Evolutionary conservation across 2,113 vertebrate genomes (phyloP).

Genomic region (Anas platyrhynchos): DNA sequence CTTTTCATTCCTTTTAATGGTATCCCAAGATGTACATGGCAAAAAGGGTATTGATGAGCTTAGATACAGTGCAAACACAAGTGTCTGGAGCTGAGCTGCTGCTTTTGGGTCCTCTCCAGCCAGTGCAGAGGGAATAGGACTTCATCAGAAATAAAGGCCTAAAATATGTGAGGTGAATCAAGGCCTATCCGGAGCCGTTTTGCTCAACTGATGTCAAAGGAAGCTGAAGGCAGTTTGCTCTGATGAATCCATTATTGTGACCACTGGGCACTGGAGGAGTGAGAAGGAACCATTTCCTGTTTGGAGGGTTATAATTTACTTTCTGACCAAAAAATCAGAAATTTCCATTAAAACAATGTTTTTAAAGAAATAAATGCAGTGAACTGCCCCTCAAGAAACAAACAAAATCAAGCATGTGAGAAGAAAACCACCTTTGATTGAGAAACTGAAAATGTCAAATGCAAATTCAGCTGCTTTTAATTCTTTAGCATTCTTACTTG

Average conservation of each 20-base stretch:
- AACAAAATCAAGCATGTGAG: neutral
- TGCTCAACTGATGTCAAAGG: neutral
- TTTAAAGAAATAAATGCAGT: neutral
- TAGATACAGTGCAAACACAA: neutral
- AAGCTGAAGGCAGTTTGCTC: neutral
- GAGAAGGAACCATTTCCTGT: neutral
- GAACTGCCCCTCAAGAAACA: neutral
- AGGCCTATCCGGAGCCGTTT: neutral
- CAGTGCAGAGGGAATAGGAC: neutral
- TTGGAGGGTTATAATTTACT: neutral
- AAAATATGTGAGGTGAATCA: neutral
- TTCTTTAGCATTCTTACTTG: neutral
- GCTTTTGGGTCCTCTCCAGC: too few relatives aligned
- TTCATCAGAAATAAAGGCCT: neutral
- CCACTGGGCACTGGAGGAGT: accelerated
- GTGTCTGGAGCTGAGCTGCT: neutral
- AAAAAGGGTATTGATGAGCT: neutral
- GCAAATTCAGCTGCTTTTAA: neutral
- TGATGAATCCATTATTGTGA: accelerated
- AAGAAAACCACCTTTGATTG: neutral
- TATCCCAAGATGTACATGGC: neutral
- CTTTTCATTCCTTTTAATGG: neutral
- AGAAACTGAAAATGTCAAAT: neutral
- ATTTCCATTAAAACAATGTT: neutral
- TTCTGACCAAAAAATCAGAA: neutral